phyloP scores from a whole-genome alignment of 2,113 vertebrate genomes.

The Pteropus alecto region DNA sequence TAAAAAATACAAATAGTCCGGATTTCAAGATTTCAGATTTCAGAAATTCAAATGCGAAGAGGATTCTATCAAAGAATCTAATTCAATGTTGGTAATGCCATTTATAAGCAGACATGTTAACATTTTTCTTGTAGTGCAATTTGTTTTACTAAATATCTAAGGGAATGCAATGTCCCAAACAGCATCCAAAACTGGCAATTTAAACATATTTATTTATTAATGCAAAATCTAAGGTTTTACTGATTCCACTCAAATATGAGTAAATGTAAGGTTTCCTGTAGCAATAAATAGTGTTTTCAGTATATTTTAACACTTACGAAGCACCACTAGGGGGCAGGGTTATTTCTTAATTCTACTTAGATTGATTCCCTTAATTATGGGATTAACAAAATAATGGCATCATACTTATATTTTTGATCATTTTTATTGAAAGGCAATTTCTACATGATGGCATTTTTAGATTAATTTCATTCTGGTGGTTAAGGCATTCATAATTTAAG shows the following conservation, averaged over 20 bases:
- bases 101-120: neutral
- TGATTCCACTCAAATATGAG: neutral
- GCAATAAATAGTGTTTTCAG: neutral
- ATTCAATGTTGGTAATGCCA: neutral
- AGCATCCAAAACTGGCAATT: neutral
- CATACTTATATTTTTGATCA: neutral
- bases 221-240: neutral
- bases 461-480: neutral
- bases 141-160: neutral
- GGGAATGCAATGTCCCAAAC: neutral
- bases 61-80: neutral
- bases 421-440: neutral
- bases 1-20: neutral
- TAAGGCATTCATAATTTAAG: neutral
- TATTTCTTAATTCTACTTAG: constrained; percentile 59
- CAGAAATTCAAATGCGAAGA: neutral
- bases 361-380: constrained; percentile 18
- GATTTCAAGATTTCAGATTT: neutral
- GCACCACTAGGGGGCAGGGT: constrained; percentile 68
- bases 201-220: neutral
- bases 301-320: neutral
- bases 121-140: neutral
- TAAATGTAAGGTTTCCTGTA: neutral
- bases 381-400: neutral
- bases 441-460: neutral